A percentile compares a stretch with the other conserved stretches of the same genome.
phyloP scores from a whole-genome alignment of 1,140 invertebrate genomes.

The Caenorhabditis brenneri region DNA sequence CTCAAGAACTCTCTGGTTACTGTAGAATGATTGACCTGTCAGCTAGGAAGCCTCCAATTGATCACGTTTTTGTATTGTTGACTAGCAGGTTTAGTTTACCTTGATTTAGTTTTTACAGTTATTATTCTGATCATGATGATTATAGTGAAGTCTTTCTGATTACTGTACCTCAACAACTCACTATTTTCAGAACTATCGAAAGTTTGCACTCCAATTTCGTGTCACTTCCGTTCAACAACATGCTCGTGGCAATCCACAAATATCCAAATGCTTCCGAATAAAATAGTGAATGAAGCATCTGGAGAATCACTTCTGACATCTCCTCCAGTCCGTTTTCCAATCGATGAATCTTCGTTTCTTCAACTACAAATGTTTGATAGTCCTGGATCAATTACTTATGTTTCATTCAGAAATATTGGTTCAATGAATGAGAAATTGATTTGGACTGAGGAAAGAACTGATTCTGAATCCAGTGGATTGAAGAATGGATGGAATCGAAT shows the following conservation, averaged over 20 bases:
- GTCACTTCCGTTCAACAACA: neutral
- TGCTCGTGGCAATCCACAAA: neutral
- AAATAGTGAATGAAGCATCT: conserved; percentile 21
- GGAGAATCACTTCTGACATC: conserved; percentile 3
- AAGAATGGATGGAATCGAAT: neutral
- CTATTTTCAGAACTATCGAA: neutral
- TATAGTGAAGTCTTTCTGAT: too few relatives aligned
- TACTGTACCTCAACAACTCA: too few relatives aligned
- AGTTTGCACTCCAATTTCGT: neutral
- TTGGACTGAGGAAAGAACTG: neutral
- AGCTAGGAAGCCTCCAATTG: too few relatives aligned
- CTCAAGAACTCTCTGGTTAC: too few relatives aligned
- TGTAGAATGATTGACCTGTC: too few relatives aligned
- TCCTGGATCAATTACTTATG: neutral
- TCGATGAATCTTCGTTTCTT: neutral
- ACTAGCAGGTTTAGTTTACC: too few relatives aligned
- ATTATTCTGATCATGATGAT: too few relatives aligned
- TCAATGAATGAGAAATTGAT: neutral
- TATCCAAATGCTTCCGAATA: conserved; percentile 21
- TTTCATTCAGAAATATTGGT: conserved; percentile 1
- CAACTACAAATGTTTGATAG: conserved; percentile 34
- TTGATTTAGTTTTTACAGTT: too few relatives aligned
- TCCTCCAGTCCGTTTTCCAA: neutral
- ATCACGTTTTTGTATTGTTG: too few relatives aligned
- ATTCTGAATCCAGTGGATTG: too few relatives aligned